Base-by-base conservation (phyloP, 2,797 vertebrate genomes). In the Taenioides sp. region DNA sequence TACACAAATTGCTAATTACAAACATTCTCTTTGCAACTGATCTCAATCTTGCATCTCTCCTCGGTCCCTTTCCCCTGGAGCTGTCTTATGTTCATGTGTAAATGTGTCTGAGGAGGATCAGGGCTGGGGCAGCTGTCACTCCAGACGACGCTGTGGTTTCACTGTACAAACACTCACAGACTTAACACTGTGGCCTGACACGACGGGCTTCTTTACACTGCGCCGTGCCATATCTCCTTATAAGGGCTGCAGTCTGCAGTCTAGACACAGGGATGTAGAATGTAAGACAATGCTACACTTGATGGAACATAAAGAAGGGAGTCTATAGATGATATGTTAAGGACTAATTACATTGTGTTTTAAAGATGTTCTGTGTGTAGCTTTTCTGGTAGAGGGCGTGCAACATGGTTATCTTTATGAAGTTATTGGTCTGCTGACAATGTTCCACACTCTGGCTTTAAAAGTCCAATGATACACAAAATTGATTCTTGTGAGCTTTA, bases 51-150 rank as follows among this genome's bases (percentile, higher is more conserved):
- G 2, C 52, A 1, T n/a, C 52, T 47, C 18, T n/a, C 0, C 50
- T 20, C 50, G 6, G 82, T 78, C 73, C 79, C 80, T 74, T 82
- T 37, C 78, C 69, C 79, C 81, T 63, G 75, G 78, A 55, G 76
- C 67, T 79, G 77, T 74, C 82, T 70, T 7, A 27, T 27, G 77
- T 74, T 76, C 81, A 72, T 73, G 82, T 78, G 79, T 78, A 73
- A 87, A 75, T 82, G 80, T 83, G 37, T 65, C 25, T 25, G 73
- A 72, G 77, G 65, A 73, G 67, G 85, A 86, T 86, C 84, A 87
- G 40, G 20, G 31, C 0, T 23, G 67, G 75, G 75, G 77, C 84
- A 81, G 86, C 84, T 86, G 87, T 79, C 58, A n/a, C 27, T 79
- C 65, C 60, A 70, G 68, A 71, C 20, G 79, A 34, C 81, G 80